Conservation (phyloP, 2,113 vertebrate genomes). For the Syngnathus floridae region DNA sequence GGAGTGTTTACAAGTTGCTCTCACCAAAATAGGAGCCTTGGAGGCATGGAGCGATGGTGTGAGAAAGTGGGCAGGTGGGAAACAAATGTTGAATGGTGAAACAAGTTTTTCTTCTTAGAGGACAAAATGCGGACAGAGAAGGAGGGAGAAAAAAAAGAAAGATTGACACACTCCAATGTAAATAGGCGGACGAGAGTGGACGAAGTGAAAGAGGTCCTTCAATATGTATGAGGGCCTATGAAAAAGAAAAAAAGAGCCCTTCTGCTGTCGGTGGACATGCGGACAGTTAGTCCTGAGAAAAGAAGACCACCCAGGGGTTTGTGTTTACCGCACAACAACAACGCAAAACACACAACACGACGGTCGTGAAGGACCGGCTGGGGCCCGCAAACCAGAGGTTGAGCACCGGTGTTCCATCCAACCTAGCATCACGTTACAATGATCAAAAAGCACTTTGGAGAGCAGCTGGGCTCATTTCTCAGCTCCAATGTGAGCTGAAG, state of each 20-base stretch:
- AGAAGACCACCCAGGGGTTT: slow-evolving; percentile 58
- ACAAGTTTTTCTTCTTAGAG: slow-evolving; percentile 3
- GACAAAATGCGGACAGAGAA: slow-evolving; percentile 21
- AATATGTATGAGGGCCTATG: slow-evolving; percentile 64
- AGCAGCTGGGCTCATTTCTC: slow-evolving; percentile 36
- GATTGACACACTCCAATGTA: slow-evolving; percentile 64
- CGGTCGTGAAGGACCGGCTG: slow-evolving; percentile 1
- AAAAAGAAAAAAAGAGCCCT: slow-evolving; percentile 34
- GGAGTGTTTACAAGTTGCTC: slow-evolving; percentile 23
- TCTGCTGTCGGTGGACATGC: slow-evolving; percentile 50
- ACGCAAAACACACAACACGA: slow-evolving; percentile 47
- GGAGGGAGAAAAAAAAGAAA: slow-evolving; percentile 4
- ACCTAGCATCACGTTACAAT: background rate
- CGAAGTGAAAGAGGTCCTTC: slow-evolving; percentile 58
- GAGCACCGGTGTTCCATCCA: background rate
- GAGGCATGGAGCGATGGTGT: slow-evolving; percentile 30
- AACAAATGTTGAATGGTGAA: slow-evolving; percentile 47
- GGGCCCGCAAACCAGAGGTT: background rate
- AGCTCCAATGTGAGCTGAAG: slow-evolving; percentile 14
- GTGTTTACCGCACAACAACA: slow-evolving; percentile 51
- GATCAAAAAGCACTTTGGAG: slow-evolving; percentile 7
- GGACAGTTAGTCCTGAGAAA: slow-evolving; percentile 38
- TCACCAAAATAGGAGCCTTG: slow-evolving; percentile 32
- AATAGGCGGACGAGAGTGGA: slow-evolving; percentile 44
- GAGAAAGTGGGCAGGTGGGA: slow-evolving; percentile 51